A percentile compares a stretch with the other conserved stretches of the same genome.
These are phyloP conservation scores for Typhlichthys subterraneus DNA, from an alignment of 2,797 vertebrate species.

Conservation along the genomic window DNA sequence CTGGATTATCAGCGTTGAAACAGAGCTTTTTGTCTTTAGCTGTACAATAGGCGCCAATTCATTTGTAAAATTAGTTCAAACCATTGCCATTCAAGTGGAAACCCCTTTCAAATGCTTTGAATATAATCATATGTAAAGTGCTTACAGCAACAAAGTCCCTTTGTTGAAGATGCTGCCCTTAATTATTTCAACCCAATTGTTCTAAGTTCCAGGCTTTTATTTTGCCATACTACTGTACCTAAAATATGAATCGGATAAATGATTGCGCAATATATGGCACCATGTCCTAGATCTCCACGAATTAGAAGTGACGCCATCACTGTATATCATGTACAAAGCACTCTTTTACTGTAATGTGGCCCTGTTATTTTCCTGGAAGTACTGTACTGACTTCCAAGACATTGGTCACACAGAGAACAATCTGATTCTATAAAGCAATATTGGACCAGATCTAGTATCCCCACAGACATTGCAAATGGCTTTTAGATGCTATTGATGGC, in stretches of 20 bases:
- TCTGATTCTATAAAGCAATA: slow-evolving; percentile 25
- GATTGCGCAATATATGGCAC: slow-evolving; percentile 5
- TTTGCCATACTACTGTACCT: slow-evolving; percentile 9
- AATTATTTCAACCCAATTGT: slow-evolving; percentile 35
- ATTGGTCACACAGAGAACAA: slow-evolving; percentile 28
- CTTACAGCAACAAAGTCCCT: slow-evolving; percentile 68
- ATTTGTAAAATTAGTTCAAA: slow-evolving; percentile 79
- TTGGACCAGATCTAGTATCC: slow-evolving; percentile 28
- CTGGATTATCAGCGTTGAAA: slow-evolving; percentile 80
- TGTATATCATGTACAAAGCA: slow-evolving; percentile 3
- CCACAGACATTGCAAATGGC: slow-evolving; percentile 14
- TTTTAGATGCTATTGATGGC: slow-evolving; percentile 22
- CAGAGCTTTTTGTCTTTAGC: slow-evolving; percentile 78
- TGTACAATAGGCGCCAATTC: slow-evolving; percentile 76
- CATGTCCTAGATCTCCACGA: slow-evolving; percentile 25
- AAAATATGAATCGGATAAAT: slow-evolving; percentile 19
- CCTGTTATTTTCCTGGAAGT: slow-evolving; percentile 23
- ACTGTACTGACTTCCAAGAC: slow-evolving; percentile 28
- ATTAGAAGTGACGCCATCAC: slow-evolving; percentile 25
- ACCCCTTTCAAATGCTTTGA: slow-evolving; percentile 68
- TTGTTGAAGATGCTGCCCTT: slow-evolving; percentile 40
- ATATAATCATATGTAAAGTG: slow-evolving; percentile 79
- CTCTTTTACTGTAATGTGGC: slow-evolving; percentile 13
- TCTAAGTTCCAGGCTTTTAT: slow-evolving; percentile 35
- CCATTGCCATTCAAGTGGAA: slow-evolving; percentile 74